Percentiles rank a stretch among this genome's conserved stretches.
These are phyloP conservation scores for Sisyra terminalis DNA, from an alignment of 2,888 invertebrate genomes.

Conservation along the genomic window DNA sequence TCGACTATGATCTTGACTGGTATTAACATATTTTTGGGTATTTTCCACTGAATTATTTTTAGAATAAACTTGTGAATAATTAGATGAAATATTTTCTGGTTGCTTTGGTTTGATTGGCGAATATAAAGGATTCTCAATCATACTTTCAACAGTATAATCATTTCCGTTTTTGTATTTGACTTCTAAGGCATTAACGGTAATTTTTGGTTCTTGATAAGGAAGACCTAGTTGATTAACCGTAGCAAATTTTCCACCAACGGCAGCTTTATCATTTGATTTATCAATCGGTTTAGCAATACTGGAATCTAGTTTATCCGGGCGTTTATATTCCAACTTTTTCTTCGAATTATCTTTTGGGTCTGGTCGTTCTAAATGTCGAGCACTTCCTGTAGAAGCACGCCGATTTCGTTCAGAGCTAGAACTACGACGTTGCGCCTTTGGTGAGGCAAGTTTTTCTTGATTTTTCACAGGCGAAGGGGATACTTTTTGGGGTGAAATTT, in stretches of 20 bases:
- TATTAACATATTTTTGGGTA: not conserved
- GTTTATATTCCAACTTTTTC: not conserved
- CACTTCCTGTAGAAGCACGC: not conserved
- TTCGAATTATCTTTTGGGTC: not conserved
- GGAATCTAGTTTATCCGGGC: not conserved
- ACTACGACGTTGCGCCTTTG: constrained; percentile 4
- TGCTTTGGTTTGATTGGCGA: not conserved
- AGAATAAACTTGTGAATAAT: too few species aligned
- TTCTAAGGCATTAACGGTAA: constrained; percentile 1
- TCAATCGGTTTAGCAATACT: not conserved
- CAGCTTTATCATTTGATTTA: not conserved
- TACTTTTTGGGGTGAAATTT: not conserved
- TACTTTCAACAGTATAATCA: not conserved
- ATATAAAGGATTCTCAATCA: constrained; percentile 1
- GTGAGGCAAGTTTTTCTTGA: not conserved
- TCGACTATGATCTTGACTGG: too few species aligned
- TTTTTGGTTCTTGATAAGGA: constrained; percentile 6
- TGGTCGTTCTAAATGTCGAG: constrained; percentile 1
- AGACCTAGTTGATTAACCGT: constrained; percentile 6
- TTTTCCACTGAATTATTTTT: not conserved
- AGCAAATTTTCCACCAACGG: not conserved
- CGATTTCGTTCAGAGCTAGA: not conserved
- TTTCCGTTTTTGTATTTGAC: not conserved
- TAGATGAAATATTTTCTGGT: not conserved
- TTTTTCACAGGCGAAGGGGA: not conserved